Evolutionary conservation across 2,797 vertebrate species (phyloP).

Genomic region (Gymnopithys bicolor): DNA sequence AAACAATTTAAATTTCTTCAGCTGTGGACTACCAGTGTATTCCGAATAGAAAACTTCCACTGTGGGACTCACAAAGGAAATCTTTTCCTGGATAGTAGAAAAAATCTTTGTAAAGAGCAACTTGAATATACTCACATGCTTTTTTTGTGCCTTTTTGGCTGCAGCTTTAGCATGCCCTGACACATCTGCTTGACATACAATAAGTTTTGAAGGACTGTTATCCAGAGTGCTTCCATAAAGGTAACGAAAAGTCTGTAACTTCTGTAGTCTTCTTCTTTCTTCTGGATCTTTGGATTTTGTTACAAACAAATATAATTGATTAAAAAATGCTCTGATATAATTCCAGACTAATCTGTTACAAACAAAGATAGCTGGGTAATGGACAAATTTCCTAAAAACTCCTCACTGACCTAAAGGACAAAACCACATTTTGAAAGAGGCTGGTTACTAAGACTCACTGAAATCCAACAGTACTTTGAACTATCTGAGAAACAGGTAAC

Average conservation of each 20-base stretch:
- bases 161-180: neutral
- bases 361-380: neutral
- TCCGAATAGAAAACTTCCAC: neutral
- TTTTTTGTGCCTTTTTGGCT: neutral
- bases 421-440: neutral
- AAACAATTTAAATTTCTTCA: neutral
- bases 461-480: neutral
- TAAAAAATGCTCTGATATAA: neutral
- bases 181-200: neutral
- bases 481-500: neutral
- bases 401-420: neutral
- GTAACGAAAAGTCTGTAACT: conserved; percentile 25
- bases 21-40: neutral
- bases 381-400: neutral
- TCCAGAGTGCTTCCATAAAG: conserved; percentile 54
- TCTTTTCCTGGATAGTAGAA: neutral
- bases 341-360: neutral
- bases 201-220: neutral
- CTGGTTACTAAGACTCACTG: neutral
- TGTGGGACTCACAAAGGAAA: neutral
- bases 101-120: neutral
- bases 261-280: conserved; percentile 17
- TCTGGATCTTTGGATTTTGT: conserved; percentile 14
- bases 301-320: neutral
- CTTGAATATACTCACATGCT: neutral